Evolutionary conservation across 2,888 invertebrate genomes (phyloP), one percentile per base, ranked within the genome.

Genomic region (Cordylochernes scorpioides): DNA sequence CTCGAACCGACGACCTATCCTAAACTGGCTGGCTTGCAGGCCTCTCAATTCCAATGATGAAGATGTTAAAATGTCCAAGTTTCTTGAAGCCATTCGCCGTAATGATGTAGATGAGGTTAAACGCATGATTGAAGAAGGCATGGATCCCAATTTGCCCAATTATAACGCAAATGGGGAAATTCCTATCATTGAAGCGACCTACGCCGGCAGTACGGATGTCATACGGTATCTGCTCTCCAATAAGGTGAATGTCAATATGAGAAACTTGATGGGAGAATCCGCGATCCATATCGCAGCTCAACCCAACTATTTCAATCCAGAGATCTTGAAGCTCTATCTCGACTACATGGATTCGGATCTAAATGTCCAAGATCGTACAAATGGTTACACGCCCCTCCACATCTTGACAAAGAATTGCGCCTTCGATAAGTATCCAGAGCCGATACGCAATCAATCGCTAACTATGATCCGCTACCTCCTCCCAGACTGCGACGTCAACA

Each of bases 341-440:
- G 41, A 38, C 4, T 25, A 31, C 10, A n/a, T n/a, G n/a, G 38
- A 35, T n/a, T 31, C 33, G 3, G 32, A 38, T 16, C 31, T 36
- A 1, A 35, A 35, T 13, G 14, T 35, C 7, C 26, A 30, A 8
- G 41, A 41, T 8, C 34, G 21, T 7, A 16, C 39, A 14, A 35
- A 33, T 17, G 41, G 41, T 15, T 30, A 34, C 10, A 32, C 40
- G 3, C 35, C 37, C 5, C 12, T 41, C 27, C 41, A 41, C 19
- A 15, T 38, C 8, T 26, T 37, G 7, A 34, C 31, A 4, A 38
- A 34, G 12, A n/a, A 35, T n/a, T 25, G 29, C 15, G 34, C 31
- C 3, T n/a, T n/a, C n/a, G n/a, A n/a, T n/a, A n/a, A n/a, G n/a
- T n/a, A n/a, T n/a, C n/a, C n/a, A n/a, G n/a, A n/a, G n/a, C n/a